Base-by-base conservation (phyloP, 1,140 invertebrate genomes). In the Daktulosphaira vitifoliae region DNA sequence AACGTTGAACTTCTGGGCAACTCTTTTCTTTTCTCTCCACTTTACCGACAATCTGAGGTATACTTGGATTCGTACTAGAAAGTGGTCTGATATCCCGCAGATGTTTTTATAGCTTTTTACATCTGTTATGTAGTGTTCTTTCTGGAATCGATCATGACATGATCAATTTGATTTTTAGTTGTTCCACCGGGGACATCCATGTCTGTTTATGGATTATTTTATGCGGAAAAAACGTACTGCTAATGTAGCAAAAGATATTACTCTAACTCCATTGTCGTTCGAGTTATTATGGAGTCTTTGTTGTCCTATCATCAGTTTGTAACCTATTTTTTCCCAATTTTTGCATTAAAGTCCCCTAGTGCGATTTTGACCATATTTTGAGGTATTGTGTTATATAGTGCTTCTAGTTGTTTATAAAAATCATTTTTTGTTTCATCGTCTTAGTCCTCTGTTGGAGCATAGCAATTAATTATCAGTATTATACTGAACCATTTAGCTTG, bases 271-370 rank as follows among this genome's bases (percentile, higher is more conserved):
- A 59, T 70, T 70, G 13, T 68, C 68, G 49, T 69, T 69, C 11
- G 62, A 44, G 15, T 20, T 9, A 15, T 62, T 20, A 68, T 76
- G 68, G 67, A 68, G 53, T 71, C 73, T 50, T 65, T 77, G 38
- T 51, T 77, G 54, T 68, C 73, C 16, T 68, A 74, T 67, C 39
- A 54, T 68, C 25, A 9, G n/a, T 20, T 11, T 65, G 49, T 39
- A 67, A 22, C 3, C 22, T 16, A 37, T 37, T 54, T 69, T 64
- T 42, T 65, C 5, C 67, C 54, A 48, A 66, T 48, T 53, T 66
- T 66, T 25, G 68, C 67, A 65, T 68, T 70, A 23, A 33, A 26
- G 25, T 68, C 66, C 20, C 66, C n/a, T 37, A 53, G 20, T 39
- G 16, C 52, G 9, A 39, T 54, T 54, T 37, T 39, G 51, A 33